A percentile compares a stretch with the other conserved stretches of the same genome.
Conservation (phyloP, 2,888 invertebrate genomes). For the Leptopterna dolabrata region DNA sequence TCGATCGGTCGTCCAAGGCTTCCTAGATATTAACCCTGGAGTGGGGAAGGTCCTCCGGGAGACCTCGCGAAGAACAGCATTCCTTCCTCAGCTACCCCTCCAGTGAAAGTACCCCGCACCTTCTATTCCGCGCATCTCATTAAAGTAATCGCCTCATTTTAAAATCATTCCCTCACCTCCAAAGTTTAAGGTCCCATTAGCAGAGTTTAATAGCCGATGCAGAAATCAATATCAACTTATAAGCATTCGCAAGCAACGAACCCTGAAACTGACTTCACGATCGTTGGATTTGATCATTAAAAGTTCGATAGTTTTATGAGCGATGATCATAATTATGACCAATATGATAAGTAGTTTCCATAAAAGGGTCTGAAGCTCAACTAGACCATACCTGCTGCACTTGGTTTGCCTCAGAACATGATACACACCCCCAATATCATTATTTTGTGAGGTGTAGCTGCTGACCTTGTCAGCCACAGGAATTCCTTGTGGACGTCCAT, state of each 20-base stretch:
- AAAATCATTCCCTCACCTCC: constrained; percentile 1
- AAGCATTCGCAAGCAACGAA: not conserved
- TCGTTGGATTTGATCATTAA: not conserved
- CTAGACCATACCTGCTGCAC: no score
- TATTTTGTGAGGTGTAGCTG: no score
- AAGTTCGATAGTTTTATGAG: no score
- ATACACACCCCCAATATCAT: no score
- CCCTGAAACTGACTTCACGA: not conserved
- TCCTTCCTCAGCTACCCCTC: not conserved
- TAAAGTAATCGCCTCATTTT: not conserved
- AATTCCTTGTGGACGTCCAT: no score
- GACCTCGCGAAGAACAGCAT: not conserved
- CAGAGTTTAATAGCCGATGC: not conserved
- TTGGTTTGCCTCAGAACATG: no score
- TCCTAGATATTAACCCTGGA: not conserved
- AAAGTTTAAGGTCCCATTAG: not conserved
- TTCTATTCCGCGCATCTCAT: not conserved
- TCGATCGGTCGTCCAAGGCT: not conserved
- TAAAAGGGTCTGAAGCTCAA: no score
- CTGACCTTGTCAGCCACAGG: no score
- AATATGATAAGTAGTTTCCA: no score
- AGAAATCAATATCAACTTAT: not conserved
- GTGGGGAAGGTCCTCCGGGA: not conserved
- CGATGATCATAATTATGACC: no score
- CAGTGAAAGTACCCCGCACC: not conserved